Conservation (phyloP, 2,113 vertebrate species). For the Oryzias javanicus region DNA sequence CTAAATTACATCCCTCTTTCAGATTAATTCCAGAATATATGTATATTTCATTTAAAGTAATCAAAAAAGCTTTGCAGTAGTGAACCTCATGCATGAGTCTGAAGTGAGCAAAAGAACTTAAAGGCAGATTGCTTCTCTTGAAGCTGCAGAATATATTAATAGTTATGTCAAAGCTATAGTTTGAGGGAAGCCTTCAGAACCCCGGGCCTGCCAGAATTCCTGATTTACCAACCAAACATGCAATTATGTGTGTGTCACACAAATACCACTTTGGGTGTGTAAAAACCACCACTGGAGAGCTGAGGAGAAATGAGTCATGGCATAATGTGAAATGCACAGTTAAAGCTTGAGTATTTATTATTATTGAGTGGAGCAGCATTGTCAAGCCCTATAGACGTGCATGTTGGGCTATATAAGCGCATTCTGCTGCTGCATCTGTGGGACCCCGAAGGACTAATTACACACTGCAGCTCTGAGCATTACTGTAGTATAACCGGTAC, state of each 20-base stretch:
- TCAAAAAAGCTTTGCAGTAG: neutral
- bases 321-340: constrained; percentile 36
- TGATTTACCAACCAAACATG: constrained; percentile 78
- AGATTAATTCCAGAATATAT: constrained; percentile 41
- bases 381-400: constrained; percentile 3
- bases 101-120: neutral
- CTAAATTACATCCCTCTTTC: constrained; percentile 19
- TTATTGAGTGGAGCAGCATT: constrained; percentile 40
- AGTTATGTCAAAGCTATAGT: constrained; percentile 75
- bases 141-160: constrained; percentile 79
- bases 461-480: constrained; percentile 42
- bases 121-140: constrained; percentile 55
- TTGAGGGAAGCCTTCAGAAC: constrained; percentile 76
- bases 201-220: constrained; percentile 70
- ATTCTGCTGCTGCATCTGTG: constrained; percentile 18
- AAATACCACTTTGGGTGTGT: constrained; percentile 81
- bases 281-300: constrained; percentile 72
- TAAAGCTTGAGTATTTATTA: constrained; percentile 49
- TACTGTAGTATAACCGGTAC: constrained; percentile 52
- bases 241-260: constrained; percentile 75
- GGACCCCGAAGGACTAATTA: constrained; percentile 62
- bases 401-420: neutral
- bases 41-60: neutral
- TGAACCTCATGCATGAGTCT: neutral
- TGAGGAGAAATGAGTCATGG: constrained; percentile 56